These are phyloP conservation scores for Pandion haliaetus DNA, from an alignment of 2,113 vertebrate species.

Conservation along the genomic window DNA sequence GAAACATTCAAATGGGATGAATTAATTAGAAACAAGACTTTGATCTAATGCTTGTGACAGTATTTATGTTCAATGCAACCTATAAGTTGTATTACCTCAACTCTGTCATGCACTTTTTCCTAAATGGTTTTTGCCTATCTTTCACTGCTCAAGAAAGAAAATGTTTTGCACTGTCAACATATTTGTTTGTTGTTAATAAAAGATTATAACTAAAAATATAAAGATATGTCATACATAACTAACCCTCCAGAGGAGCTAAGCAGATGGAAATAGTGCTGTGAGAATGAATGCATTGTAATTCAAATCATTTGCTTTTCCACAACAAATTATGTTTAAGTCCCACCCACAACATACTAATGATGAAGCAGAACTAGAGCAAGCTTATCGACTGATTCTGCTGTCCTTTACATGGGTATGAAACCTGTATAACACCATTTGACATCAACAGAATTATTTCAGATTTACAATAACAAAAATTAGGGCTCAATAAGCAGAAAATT, in stretches of 20 bases:
- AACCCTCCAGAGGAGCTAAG: constrained; percentile 43
- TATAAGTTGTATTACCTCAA: constrained; percentile 53
- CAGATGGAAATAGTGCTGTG: constrained; percentile 12
- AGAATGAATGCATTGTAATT: constrained; percentile 20
- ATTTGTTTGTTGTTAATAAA: constrained; percentile 55
- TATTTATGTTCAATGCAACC: constrained; percentile 16
- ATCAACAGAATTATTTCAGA: neutral
- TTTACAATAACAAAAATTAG: neutral
- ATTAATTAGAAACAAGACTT: constrained; percentile 55
- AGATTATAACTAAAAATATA: constrained; percentile 63
- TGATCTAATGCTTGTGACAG: constrained; percentile 46
- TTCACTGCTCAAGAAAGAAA: constrained; percentile 18
- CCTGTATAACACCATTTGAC: neutral
- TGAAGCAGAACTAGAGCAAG: neutral
- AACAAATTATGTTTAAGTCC: neutral
- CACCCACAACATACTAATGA: neutral
- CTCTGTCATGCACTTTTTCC: neutral
- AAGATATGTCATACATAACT: constrained; percentile 47
- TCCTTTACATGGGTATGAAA: neutral
- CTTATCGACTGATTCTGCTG: neutral
- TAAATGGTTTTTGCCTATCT: neutral
- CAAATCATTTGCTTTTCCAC: neutral
- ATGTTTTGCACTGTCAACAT: constrained; percentile 45
- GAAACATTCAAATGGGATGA: constrained; percentile 28
- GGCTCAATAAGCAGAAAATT: neutral